Base-by-base conservation (phyloP, 2,888 invertebrate species). In the Pseudococcus jackbeardsleyi region DNA sequence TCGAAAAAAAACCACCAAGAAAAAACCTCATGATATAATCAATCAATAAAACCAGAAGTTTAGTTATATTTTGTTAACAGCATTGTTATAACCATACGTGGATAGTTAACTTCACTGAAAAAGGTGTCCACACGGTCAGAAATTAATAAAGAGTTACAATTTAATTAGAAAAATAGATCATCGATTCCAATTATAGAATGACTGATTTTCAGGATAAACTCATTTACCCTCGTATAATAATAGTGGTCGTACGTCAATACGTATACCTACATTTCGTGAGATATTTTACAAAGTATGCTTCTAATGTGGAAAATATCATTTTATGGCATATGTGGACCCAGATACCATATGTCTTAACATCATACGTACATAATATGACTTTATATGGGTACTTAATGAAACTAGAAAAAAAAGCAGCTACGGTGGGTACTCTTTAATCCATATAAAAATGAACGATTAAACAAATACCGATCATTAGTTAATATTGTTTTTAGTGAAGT, bases 281-380 rank as follows among this genome's bases (percentile, higher is more conserved):
- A 79, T 87, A 87, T 86, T 68, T 33, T 42, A 68, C 86, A 68
- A 86, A 86, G 64, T 86, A 86, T 68, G 86, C 39, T 77, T 77
- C 77, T 33, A 42, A 77, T 77, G 77, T 77, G 39, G 77, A 77
- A 85, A 59, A 54, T 77, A 87, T 48, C 50, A 50, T 87, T 79
- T 87, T 87, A 87, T 87, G 87, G 87, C n/a, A 87, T 79, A 87
- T 77, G 77, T 77, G 77, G 87, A 79, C 87, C 87, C 87, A 87
- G 87, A 87, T 87, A 87, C 87, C 79, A 87, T 54, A 87, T 87
- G 77, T 48, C 46, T 87, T 87, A 77, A 87, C 77, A 77, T 77
- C 87, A 87, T 59, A 85, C 59, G 26, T 33, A 85, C 87, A 87
- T 87, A 87, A 87, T 87, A 87, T 87, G 77, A 79, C 87, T 87